Evolutionary conservation across 2,888 invertebrate genomes (phyloP).

Genomic region (Colletes collaris): DNA sequence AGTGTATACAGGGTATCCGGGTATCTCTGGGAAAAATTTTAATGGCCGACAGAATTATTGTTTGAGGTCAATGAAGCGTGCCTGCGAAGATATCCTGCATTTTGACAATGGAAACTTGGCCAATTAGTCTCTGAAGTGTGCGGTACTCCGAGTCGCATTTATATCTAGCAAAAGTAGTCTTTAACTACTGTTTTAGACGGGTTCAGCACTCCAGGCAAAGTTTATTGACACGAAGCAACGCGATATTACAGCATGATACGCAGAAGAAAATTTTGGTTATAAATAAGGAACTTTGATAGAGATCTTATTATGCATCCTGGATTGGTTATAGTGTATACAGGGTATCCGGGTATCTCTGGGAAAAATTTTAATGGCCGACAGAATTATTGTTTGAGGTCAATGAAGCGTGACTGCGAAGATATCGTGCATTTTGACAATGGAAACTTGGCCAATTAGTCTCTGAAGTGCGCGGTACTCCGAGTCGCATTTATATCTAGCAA

Average conservation of each 20-base stretch:
- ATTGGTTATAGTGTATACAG: too few species aligned
- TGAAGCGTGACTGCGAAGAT: constrained; percentile 12
- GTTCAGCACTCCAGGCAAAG: neutral
- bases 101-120: constrained; percentile 6
- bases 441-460: neutral
- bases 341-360: too few species aligned
- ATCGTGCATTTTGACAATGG: constrained; percentile 3
- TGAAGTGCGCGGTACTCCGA: neutral
- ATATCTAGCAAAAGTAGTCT: too few species aligned
- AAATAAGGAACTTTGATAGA: neutral
- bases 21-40: too few species aligned
- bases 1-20: too few species aligned
- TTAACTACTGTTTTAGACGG: neutral
- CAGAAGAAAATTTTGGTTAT: neutral
- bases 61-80: constrained; percentile 30
- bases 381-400: constrained; percentile 37
- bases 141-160: neutral
- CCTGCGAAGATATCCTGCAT: neutral
- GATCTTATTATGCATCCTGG: neutral
- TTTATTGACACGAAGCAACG: constrained; percentile 13
- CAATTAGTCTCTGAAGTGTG: neutral
- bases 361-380: neutral
- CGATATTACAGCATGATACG: neutral
- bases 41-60: constrained; percentile 19
- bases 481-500: too few species aligned